A percentile compares a stretch with the other conserved stretches of the same genome.
Evolutionary conservation across 2,888 invertebrate species (phyloP).

Genomic region (Galerucella pusilla): DNA sequence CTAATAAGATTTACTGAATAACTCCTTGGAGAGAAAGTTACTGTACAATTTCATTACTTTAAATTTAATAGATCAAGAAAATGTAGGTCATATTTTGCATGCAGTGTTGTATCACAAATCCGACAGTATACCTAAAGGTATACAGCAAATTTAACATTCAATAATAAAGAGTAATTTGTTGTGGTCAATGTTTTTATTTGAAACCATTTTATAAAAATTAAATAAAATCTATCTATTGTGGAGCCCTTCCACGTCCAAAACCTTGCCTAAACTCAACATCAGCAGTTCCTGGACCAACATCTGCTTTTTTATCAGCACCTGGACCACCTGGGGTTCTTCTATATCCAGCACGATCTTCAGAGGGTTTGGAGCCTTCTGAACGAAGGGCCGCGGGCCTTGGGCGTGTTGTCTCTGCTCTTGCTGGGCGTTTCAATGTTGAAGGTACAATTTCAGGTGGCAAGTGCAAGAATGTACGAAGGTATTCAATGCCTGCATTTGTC

Average conservation of each 20-base stretch:
- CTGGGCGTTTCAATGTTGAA: conserved; percentile 93
- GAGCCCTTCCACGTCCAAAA: conserved; percentile 79
- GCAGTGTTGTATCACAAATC: no score
- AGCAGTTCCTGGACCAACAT: conserved; percentile 95
- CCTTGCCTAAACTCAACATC: conserved; percentile 91
- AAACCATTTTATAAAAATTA: conserved; percentile 26
- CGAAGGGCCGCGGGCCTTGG: conserved; percentile 78
- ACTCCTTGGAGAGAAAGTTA: no score
- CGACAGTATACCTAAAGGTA: no score
- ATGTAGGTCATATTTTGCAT: no score
- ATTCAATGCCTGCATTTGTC: conserved; percentile 98
- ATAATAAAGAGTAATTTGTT: background rate
- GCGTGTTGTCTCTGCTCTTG: conserved; percentile 85
- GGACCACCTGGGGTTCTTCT: conserved; percentile 77
- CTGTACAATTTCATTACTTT: no score
- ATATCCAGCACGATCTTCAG: conserved; percentile 87
- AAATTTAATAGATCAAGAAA: no score
- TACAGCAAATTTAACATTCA: background rate
- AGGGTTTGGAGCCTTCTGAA: conserved; percentile 76
- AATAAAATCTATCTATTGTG: conserved; percentile 64
- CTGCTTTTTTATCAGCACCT: conserved; percentile 90
- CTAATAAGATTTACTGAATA: no score
- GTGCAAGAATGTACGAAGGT: conserved; percentile 93
- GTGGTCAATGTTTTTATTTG: conserved; percentile 21
- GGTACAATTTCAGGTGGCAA: conserved; percentile 99